Base-by-base conservation (phyloP, 1,140 invertebrate genomes). In the Condylostylus longicornis region DNA sequence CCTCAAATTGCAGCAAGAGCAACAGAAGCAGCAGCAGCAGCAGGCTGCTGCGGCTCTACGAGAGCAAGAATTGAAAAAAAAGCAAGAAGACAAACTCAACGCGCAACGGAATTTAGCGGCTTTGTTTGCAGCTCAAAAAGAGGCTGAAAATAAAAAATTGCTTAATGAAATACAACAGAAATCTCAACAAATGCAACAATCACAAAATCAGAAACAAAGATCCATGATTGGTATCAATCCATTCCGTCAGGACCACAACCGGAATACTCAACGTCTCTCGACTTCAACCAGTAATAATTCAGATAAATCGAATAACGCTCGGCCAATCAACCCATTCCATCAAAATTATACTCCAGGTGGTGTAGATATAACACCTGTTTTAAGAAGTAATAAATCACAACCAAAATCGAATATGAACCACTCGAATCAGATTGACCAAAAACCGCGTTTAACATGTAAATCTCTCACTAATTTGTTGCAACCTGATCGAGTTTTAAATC, bases 401-500 rank as follows among this genome's bases (percentile, higher is more conserved):
- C n/a, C n/a, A n/a, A n/a, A n/a, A n/a, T n/a, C n/a, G n/a, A n/a
- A n/a, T n/a, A n/a, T n/a, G 10, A 27, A 27, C 25, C 10, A 27
- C 25, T n/a, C 25, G 10, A 27, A 10, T n/a, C 23, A 25, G 23
- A 28, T 34, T 9, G 65, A 67, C 38, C 63, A 66, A 40, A 63
- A 67, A 37, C 68, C 69, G 22, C 49, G 68, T 33, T 68, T 72
- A 27, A 69, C 67, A 44, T 70, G 70, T 23, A 73, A 71, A 44
- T 69, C 69, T n/a, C 61, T 71, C 19, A 67, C 68, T 20, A 71
- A 72, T 51, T 53, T 72, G 19, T 41, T 70, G 48, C 65, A 70
- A 41, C 68, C 69, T 1, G 53, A 59, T 35, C 46, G 38, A 18
- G 5, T 36, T 3, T 13, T 13, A 30, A 13, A 30, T 13, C 28